These are phyloP conservation scores for Indri indri DNA, from an alignment of 2,113 vertebrate genomes.

Conservation along the genomic window DNA sequence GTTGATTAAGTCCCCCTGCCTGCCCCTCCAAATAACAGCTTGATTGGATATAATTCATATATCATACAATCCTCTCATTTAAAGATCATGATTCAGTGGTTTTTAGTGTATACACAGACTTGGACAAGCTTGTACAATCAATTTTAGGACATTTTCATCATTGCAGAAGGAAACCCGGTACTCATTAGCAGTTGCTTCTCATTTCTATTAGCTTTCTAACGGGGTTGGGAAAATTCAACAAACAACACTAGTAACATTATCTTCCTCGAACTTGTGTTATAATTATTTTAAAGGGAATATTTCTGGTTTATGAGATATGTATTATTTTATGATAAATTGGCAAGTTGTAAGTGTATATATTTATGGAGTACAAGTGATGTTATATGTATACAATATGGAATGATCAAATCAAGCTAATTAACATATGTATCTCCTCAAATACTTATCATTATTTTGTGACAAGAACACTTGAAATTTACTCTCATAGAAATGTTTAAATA, in stretches of 20 bases:
- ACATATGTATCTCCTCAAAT: not conserved
- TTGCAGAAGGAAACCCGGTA: not conserved
- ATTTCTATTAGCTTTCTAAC: not conserved
- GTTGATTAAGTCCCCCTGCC: not conserved
- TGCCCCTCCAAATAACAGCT: not conserved
- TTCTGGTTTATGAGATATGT: not conserved
- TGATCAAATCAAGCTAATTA: not conserved
- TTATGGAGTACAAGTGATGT: not conserved
- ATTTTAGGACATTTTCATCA: not conserved
- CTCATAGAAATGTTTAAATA: not conserved
- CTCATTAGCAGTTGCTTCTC: not conserved
- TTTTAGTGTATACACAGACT: not conserved
- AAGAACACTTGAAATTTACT: not conserved
- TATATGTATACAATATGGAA: not conserved
- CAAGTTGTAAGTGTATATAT: not conserved
- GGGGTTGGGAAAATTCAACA: not conserved
- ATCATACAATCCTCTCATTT: not conserved
- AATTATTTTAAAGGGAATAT: not conserved
- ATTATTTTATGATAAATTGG: not conserved
- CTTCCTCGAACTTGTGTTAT: not conserved
- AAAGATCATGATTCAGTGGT: not conserved
- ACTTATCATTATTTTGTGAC: not conserved
- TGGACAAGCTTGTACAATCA: not conserved
- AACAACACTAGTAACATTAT: not conserved
- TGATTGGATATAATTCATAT: not conserved